A percentile compares a stretch with the other conserved stretches of the same genome.
Evolutionary conservation across 2,113 vertebrate species (phyloP).

Genomic region (Carollia perspicillata): DNA sequence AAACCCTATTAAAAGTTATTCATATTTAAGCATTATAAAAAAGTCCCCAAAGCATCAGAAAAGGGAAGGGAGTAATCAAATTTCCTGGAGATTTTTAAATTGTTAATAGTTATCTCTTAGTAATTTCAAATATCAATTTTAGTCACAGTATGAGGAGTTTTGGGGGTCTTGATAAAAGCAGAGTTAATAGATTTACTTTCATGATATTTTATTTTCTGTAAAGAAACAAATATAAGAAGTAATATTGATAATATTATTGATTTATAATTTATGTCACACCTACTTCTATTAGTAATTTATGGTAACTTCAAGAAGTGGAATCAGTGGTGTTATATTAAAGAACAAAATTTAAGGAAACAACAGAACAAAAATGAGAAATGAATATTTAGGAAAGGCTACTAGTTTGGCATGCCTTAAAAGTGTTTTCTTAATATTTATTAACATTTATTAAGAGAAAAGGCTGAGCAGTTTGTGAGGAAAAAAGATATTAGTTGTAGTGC

Average conservation of each 20-base stretch:
- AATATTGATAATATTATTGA: background rate
- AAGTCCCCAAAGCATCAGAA: background rate
- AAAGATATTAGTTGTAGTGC: background rate
- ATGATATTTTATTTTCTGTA: background rate
- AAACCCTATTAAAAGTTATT: background rate
- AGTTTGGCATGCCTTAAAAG: background rate
- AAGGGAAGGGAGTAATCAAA: background rate
- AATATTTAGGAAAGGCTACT: background rate
- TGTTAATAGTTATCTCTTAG: background rate
- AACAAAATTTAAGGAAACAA: background rate
- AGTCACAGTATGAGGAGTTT: background rate
- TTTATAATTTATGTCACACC: background rate
- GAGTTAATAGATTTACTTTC: background rate
- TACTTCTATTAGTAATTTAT: conserved; percentile 30
- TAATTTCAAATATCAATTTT: background rate
- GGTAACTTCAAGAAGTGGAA: background rate
- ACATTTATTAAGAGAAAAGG: background rate
- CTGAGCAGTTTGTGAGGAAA: background rate
- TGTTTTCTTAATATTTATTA: background rate
- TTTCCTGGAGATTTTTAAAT: background rate
- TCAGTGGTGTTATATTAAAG: background rate
- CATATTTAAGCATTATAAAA: background rate
- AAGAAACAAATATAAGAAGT: background rate
- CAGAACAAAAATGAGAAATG: background rate
- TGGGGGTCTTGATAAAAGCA: background rate